Conservation (phyloP, 2,888 invertebrate genomes). For the Choreutis nemorana region DNA sequence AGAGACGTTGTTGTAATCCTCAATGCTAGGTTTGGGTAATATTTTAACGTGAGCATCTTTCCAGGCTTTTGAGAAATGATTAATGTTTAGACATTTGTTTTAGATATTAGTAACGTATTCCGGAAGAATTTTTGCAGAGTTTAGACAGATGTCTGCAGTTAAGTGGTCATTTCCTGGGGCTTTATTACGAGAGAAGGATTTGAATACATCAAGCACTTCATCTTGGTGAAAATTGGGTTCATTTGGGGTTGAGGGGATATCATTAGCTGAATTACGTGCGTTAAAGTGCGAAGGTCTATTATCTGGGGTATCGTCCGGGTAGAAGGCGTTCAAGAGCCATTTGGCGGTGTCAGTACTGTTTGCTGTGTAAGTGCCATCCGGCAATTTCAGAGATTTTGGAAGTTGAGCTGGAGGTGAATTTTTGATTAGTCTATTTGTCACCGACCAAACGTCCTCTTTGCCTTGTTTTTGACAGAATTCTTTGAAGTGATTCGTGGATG, state of each 20-base stretch:
- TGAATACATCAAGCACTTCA: background rate
- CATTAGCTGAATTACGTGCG: too few species aligned
- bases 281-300: too few species aligned
- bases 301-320: background rate
- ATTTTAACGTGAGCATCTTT: background rate
- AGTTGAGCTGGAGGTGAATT: conserved; percentile 6
- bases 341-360: conserved; percentile 7
- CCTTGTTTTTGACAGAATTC: conserved; percentile 14
- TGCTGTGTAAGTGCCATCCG: conserved; percentile 6
- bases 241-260: background rate
- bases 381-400: conserved; percentile 9
- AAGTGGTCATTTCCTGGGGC: conserved; percentile 4
- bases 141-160: conserved; percentile 4
- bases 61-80: too few species aligned
- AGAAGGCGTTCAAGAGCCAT: conserved; percentile 1
- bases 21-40: conserved; percentile 1
- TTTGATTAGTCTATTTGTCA: conserved; percentile 13
- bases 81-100: too few species aligned
- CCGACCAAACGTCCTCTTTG: conserved; percentile 13
- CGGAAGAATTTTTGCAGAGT: too few species aligned
- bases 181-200: background rate
- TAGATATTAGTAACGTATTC: too few species aligned
- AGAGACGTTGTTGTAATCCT: too few species aligned
- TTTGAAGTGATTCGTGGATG: conserved; percentile 10
- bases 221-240: background rate